A percentile compares a stretch with the other conserved stretches of the same genome.
Conservation (phyloP, 2,888 invertebrate genomes). For the Elysia crispata region DNA sequence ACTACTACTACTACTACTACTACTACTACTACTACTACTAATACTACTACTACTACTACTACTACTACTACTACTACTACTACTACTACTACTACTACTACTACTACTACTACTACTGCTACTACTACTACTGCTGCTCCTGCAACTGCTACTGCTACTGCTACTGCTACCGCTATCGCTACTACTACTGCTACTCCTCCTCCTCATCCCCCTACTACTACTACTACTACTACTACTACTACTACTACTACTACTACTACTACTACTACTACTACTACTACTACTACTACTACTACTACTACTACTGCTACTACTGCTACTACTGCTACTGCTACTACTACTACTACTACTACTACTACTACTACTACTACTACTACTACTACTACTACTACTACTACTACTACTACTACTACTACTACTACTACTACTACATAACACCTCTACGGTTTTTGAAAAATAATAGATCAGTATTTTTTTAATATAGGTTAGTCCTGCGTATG, state of each 20-base stretch:
- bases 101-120: neutral
- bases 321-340: constrained; percentile 21
- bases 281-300: neutral
- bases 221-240: neutral
- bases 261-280: neutral
- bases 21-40: neutral
- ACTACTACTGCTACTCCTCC: no score
- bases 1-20: neutral
- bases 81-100: no score
- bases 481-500: no score
- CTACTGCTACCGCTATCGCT: no score
- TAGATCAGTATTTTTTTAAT: no score
- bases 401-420: no score
- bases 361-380: no score
- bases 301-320: neutral
- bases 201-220: no score
- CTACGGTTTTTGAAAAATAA: no score
- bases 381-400: no score
- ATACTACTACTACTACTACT: neutral
- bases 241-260: neutral
- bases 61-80: no score
- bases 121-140: neutral
- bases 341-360: neutral
- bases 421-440: no score
- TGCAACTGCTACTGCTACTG: neutral